These are phyloP conservation scores for Chaetops frenatus DNA, from an alignment of 2,113 vertebrate species.

Conservation along the genomic window DNA sequence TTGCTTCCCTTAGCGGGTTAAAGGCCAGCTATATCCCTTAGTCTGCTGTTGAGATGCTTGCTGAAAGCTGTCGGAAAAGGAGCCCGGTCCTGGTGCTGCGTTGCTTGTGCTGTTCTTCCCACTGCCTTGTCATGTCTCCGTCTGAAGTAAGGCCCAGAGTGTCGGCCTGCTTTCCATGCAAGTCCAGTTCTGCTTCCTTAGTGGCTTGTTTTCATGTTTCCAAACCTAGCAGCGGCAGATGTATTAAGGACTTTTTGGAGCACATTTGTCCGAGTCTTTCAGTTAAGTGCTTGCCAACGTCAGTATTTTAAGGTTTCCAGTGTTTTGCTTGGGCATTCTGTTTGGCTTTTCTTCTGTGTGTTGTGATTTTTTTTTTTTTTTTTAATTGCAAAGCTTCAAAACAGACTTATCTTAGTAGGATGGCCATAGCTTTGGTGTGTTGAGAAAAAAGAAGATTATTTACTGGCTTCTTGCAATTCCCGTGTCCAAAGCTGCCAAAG, in stretches of 20 bases:
- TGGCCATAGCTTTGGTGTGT: neutral
- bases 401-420: neutral
- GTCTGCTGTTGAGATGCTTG: neutral
- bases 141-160: neutral
- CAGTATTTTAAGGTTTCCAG: neutral
- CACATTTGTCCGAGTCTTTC: neutral
- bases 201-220: neutral
- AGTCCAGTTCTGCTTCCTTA: neutral
- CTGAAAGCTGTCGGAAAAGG: neutral
- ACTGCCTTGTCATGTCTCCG: neutral
- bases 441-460: neutral
- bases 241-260: neutral
- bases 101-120: neutral
- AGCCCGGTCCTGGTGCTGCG: neutral
- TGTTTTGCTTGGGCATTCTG: neutral
- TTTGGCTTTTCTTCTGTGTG: neutral
- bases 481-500: rapidly evolving
- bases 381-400: neutral
- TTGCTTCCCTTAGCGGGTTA: neutral
- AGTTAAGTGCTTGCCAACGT: neutral
- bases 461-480: neutral
- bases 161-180: neutral
- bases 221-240: neutral
- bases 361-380: neutral
- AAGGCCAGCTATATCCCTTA: neutral